Conservation (phyloP, 2,113 vertebrate species). For the Myrmecophaga tridactyla region DNA sequence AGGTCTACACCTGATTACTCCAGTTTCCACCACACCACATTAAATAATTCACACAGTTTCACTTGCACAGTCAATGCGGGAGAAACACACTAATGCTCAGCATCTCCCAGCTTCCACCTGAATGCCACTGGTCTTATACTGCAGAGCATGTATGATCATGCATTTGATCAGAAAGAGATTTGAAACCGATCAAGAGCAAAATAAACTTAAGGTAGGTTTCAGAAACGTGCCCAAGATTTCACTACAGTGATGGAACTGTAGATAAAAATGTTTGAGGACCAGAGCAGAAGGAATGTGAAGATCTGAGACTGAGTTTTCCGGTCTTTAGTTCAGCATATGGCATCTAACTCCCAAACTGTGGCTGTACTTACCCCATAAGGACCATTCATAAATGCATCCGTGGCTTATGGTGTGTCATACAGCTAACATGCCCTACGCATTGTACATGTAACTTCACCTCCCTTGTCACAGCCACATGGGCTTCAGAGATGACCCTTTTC, state of each 20-base stretch:
- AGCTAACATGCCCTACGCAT: too few species aligned
- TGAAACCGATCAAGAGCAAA: background rate
- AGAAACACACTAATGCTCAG: background rate
- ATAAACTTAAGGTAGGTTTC: background rate
- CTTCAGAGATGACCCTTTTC: too few species aligned
- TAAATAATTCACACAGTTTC: background rate
- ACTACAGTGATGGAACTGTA: background rate
- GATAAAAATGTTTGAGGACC: background rate
- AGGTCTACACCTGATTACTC: accelerated
- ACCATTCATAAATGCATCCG: accelerated
- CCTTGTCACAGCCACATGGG: too few species aligned
- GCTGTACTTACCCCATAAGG: too few species aligned
- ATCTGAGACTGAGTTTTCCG: background rate
- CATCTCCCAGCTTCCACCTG: background rate
- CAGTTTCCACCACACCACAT: accelerated
- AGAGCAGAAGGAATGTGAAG: background rate
- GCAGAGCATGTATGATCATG: background rate
- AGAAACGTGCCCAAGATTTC: background rate
- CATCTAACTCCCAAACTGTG: background rate
- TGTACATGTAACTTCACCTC: too few species aligned
- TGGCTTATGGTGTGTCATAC: background rate
- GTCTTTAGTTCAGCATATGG: too few species aligned
- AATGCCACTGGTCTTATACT: background rate
- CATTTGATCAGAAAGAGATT: background rate
- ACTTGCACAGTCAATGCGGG: background rate